Conservation (phyloP, 2,113 vertebrate genomes). For the Corythaixoides concolor region DNA sequence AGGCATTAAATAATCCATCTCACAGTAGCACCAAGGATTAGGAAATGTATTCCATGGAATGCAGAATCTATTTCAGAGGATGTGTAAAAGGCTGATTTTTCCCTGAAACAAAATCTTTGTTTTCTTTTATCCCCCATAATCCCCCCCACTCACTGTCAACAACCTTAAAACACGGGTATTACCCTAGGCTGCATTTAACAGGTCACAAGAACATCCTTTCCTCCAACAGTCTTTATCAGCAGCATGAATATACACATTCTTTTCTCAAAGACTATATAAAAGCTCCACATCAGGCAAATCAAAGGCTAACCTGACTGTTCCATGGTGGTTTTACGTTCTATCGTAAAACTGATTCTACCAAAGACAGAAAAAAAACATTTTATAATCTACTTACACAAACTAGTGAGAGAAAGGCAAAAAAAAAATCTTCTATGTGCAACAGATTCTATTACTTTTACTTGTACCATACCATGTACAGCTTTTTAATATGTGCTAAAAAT, state of each 20-base stretch:
- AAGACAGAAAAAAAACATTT: neutral
- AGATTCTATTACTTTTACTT: neutral
- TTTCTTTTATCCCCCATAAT: neutral
- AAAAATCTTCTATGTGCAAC: neutral
- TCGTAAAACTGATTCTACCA: neutral
- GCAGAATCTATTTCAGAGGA: neutral
- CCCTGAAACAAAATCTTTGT: neutral
- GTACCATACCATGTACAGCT: neutral
- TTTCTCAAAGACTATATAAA: neutral
- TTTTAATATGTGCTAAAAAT: neutral
- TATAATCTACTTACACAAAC: neutral
- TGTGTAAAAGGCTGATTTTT: neutral
- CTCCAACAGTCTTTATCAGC: neutral
- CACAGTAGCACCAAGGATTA: conserved; percentile 56
- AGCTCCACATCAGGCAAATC: neutral
- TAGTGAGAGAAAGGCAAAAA: neutral
- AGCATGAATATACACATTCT: neutral
- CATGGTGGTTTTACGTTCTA: neutral
- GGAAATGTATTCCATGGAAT: neutral
- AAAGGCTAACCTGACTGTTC: neutral
- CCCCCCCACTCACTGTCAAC: neutral
- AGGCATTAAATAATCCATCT: conserved; percentile 64
- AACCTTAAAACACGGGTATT: conserved; percentile 26
- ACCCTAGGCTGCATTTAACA: conserved; percentile 16
- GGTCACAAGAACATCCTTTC: conserved; percentile 22